These are phyloP conservation scores for Melanotaenia pygmaea DNA, from an alignment of 2,797 vertebrate genomes.

Conservation along the genomic window DNA sequence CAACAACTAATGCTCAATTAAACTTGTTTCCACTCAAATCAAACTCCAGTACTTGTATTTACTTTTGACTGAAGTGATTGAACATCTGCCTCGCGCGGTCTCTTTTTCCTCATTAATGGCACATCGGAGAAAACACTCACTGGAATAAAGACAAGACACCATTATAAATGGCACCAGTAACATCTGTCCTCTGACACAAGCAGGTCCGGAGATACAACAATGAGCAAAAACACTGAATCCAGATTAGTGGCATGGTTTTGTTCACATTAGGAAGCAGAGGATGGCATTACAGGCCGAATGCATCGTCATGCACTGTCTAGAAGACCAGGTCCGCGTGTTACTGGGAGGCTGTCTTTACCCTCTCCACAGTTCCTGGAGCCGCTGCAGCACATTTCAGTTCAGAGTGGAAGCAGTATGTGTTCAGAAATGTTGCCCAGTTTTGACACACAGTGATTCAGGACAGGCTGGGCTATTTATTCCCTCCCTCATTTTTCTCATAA, in stretches of 20 bases:
- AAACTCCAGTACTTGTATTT: slow-evolving; percentile 7
- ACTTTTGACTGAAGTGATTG: slow-evolving; percentile 17
- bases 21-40: slow-evolving; percentile 30
- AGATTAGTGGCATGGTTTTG: slow-evolving; percentile 29
- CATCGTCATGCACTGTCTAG: slow-evolving; percentile 49
- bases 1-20: slow-evolving; percentile 33
- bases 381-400: slow-evolving; percentile 49
- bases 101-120: slow-evolving; percentile 69
- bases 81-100: slow-evolving; percentile 29
- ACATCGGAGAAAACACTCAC: slow-evolving; percentile 72
- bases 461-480: slow-evolving; percentile 8
- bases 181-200: slow-evolving; percentile 30
- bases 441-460: slow-evolving; percentile 12
- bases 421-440: slow-evolving; percentile 32
- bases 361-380: slow-evolving; percentile 27
- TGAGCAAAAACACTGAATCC: slow-evolving; percentile 29
- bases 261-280: slow-evolving; percentile 44
- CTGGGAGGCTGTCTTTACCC: slow-evolving; percentile 23
- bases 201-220: slow-evolving; percentile 27
- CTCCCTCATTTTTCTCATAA: slow-evolving; percentile 14
- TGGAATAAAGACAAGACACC: slow-evolving; percentile 55
- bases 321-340: slow-evolving; percentile 36
- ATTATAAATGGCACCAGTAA: slow-evolving; percentile 65
- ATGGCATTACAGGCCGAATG: slow-evolving; percentile 38
- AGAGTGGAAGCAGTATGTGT: slow-evolving; percentile 59